Conservation (phyloP, 1,140 invertebrate genomes). For the Aphelinus atriplicis region DNA sequence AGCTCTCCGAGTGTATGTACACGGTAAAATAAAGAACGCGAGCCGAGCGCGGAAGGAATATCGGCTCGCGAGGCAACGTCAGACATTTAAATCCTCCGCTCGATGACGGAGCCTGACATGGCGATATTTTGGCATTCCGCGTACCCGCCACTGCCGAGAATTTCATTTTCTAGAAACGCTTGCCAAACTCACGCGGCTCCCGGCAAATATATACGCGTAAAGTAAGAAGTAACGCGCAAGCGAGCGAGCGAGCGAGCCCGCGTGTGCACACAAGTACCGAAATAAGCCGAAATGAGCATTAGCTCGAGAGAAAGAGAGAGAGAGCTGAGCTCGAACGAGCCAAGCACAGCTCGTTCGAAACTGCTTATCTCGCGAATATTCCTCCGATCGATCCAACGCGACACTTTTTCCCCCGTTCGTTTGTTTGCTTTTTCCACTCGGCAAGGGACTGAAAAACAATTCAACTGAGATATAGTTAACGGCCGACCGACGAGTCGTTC, state of each 20-base stretch:
- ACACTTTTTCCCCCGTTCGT: too few species aligned
- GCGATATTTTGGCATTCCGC: constrained; percentile 8
- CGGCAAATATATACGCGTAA: constrained; percentile 25
- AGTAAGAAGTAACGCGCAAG: constrained; percentile 8
- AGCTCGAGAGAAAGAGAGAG: not conserved
- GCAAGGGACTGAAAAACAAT: too few species aligned
- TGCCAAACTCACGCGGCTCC: constrained; percentile 26
- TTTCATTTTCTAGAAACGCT: constrained; percentile 26
- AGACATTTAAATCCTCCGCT: constrained; percentile 12
- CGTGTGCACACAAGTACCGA: constrained; percentile 16
- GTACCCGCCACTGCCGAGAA: not conserved
- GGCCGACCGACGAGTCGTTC: too few species aligned
- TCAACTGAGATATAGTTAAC: too few species aligned
- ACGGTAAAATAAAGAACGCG: too few species aligned
- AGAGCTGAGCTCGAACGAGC: constrained; percentile 10
- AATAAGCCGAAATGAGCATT: constrained; percentile 36
- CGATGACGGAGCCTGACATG: constrained; percentile 20
- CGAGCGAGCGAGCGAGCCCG: too few species aligned
- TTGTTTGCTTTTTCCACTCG: too few species aligned
- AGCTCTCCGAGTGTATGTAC: not conserved
- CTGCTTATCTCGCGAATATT: too few species aligned
- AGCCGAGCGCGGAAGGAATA: not conserved
- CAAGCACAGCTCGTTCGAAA: not conserved
- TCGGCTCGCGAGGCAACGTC: not conserved
- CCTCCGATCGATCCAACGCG: too few species aligned